Base-by-base conservation (phyloP, 2,797 vertebrate species). In the Enteromius anoplus region DNA sequence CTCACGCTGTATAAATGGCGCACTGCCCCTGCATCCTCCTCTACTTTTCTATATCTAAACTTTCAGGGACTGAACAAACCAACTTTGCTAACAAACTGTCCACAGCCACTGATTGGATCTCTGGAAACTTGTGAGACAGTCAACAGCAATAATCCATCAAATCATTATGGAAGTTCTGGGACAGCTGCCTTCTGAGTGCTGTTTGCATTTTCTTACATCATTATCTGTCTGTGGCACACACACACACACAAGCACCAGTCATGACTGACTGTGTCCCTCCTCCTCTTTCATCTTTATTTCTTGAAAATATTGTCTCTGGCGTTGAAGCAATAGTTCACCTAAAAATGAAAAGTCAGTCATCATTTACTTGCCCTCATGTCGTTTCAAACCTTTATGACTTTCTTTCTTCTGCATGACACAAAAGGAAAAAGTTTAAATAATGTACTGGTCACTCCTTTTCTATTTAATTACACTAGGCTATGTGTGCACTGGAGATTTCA, bases 61-160 rank as follows among this genome's bases (percentile, higher is more conserved):
- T 82, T 71, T 68, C 66, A 51, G 47, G 26, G 47, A 23, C 15
- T 80, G 55, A 77, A 69, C 58, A 80, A 84, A 85, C 53, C 69
- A 64, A 40, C 77, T 73, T 55, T 26, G 23, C 29, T 40, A 34
- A 62, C 49, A 81, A 76, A 76, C 81, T 62, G 49, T 77, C 78
- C 34, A 9, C 69, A 70, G 42, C 72, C 65, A 58, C 64, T 83
- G 80, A 88, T 81, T 86, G 83, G 82, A 84, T 82, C 76, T 80
- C 70, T 76, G 64, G 53, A 78, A 37, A 78, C 40, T 55, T 82
- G 58, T 64, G 53, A 68, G 72, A 68, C 55, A 10, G 71, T 49
- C 78, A 85, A 55, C 71, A 86, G 82, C 80, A 78, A 65, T 80
- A 85, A 88, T 90, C 82, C 78, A 84, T 88, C 86, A 87, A 75